Percentiles rank a stretch among this genome's conserved stretches.
These are phyloP conservation scores for Rhogogaster chlorosoma DNA, from an alignment of 2,888 invertebrate genomes.

Conservation along the genomic window DNA sequence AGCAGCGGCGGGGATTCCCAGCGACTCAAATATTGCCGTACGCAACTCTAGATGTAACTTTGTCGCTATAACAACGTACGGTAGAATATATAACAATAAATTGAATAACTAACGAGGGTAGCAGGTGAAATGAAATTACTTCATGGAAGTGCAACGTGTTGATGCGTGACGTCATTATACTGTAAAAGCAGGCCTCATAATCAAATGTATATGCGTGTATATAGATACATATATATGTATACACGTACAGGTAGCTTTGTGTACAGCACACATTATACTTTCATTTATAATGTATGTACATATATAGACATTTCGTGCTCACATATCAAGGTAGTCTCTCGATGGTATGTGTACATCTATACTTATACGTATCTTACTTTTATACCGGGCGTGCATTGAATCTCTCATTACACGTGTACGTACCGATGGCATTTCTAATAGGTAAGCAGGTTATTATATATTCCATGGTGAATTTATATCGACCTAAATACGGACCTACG, in stretches of 20 bases:
- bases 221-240: background rate
- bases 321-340: background rate
- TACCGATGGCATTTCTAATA: conserved; percentile 11
- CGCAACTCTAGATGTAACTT: background rate
- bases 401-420: background rate
- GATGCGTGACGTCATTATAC: conserved; percentile 32
- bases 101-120: background rate
- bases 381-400: background rate
- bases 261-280: conserved; percentile 1
- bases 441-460: background rate
- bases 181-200: background rate
- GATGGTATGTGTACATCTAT: background rate
- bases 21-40: background rate
- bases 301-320: background rate
- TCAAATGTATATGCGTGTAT: background rate
- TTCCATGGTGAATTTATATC: conserved; percentile 11
- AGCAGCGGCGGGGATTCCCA: background rate
- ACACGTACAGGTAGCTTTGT: background rate
- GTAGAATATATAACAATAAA: background rate
- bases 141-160: conserved; percentile 1
- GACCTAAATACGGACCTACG: conserved; percentile 21
- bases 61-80: background rate
- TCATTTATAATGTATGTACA: background rate
- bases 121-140: conserved; percentile 1
- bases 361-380: background rate